phyloP scores from a whole-genome alignment of 2,888 invertebrate genomes.

The Geophilus truncorum region DNA sequence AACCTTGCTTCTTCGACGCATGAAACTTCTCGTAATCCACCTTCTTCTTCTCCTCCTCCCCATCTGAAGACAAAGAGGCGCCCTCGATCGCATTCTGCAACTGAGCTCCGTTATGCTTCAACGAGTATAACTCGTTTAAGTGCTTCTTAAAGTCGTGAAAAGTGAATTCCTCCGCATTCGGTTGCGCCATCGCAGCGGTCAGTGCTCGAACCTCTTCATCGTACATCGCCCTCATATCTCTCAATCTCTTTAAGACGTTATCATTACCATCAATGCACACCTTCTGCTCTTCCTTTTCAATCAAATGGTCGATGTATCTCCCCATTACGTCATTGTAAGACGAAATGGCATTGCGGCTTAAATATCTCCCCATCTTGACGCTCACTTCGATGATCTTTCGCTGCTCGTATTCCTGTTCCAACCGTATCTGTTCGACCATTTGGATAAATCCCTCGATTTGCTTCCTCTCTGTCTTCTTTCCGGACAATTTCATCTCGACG shows the following conservation, averaged over 20 bases:
- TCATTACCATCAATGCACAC: neutral
- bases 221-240: neutral
- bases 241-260: neutral
- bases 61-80: neutral
- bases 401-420: neutral
- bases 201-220: neutral
- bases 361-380: neutral
- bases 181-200: neutral
- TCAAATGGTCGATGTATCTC: neutral
- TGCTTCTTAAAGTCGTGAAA: neutral
- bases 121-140: neutral
- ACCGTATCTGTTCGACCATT: neutral
- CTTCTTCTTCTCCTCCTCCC: neutral
- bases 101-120: neutral
- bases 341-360: neutral
- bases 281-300: neutral
- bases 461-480: neutral
- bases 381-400: neutral
- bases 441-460: neutral
- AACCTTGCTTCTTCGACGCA: neutral
- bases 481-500: neutral
- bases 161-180: neutral
- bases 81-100: neutral
- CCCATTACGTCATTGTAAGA: neutral
- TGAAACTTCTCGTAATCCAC: neutral